Base-by-base conservation (phyloP, 2,888 invertebrate species). In the Cephus nigrinus region DNA sequence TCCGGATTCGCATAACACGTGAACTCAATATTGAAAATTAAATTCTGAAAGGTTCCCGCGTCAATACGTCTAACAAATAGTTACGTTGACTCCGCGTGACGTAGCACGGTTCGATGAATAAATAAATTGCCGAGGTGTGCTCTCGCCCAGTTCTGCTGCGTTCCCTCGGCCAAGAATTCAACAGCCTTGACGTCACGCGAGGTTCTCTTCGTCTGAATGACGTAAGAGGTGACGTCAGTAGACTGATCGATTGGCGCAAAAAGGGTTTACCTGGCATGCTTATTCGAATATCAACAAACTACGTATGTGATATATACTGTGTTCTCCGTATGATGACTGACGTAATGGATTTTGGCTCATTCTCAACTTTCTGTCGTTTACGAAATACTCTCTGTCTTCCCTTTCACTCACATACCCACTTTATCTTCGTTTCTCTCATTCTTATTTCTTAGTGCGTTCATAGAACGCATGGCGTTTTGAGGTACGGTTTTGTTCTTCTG, bases 211-310 rank as follows among this genome's bases (percentile, higher is more conserved):
- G 76, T 85, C 80, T 82, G 82, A 82, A 55, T 84, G 86, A 86
- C 87, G 87, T 84, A 82, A 86, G 75, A 36, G 75, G 78, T 87
- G 86, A 86, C 86, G 86, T 86, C 82, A 82, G 79, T 75, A 75
- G 76, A 74, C 73, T 69, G 81, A 87, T 87, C 87, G 86, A 87
- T 87, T 78, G 76, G 83, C 55, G 71, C 75, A 55, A 55, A 55
- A 55, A 55, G 55, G 55, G 23, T 9, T 15, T 23, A 55, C 55
- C 23, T 55, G 55, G 55, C 55, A 55, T 9, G 55, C 23, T 23
- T 23, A 55, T 55, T 55, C 55, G 55, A 23, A 55, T 55, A 55
- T 55, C 55, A 55, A 55, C 55, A 55, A 55, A 55, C 23, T 23
- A 23, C 5, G 23, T 23, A 55, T 55, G 23, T 55, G 23, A 23